Evolutionary conservation across 2,888 invertebrate genomes (phyloP).

Genomic region (Orthosia cruda): DNA sequence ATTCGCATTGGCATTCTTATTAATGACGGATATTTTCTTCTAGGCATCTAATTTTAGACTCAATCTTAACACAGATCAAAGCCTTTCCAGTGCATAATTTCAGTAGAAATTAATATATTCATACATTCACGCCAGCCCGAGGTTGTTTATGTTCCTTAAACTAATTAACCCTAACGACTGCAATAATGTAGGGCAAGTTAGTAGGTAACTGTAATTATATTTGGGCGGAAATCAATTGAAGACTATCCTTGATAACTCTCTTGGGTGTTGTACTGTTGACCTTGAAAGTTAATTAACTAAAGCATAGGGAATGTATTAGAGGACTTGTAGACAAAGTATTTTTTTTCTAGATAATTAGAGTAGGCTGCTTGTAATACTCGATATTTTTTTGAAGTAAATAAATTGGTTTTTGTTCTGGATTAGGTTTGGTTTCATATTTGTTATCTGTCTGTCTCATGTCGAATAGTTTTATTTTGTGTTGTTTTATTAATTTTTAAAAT

Average conservation of each 20-base stretch:
- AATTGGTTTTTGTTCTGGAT: no score
- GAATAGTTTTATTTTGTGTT: no score
- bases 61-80: slow-evolving; percentile 29
- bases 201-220: slow-evolving; percentile 69
- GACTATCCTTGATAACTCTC: slow-evolving; percentile 62
- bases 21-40: not conserved
- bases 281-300: slow-evolving; percentile 67
- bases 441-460: no score
- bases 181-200: slow-evolving; percentile 67
- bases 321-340: slow-evolving; percentile 27
- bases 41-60: not conserved
- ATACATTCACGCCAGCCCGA: slow-evolving; percentile 50
- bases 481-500: no score
- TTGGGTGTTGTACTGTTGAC: slow-evolving; percentile 58
- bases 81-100: slow-evolving; percentile 36
- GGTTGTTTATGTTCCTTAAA: slow-evolving; percentile 67
- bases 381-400: not conserved
- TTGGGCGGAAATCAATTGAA: slow-evolving; percentile 69
- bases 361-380: not conserved
- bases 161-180: slow-evolving; percentile 73
- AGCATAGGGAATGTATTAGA: slow-evolving; percentile 33
- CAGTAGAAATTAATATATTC: slow-evolving; percentile 53
- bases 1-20: no score
- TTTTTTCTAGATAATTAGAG: slow-evolving; percentile 32
- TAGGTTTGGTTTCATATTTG: no score